phyloP scores from a whole-genome alignment of 1,140 invertebrate species.

The Polypedilum vanderplanki region DNA sequence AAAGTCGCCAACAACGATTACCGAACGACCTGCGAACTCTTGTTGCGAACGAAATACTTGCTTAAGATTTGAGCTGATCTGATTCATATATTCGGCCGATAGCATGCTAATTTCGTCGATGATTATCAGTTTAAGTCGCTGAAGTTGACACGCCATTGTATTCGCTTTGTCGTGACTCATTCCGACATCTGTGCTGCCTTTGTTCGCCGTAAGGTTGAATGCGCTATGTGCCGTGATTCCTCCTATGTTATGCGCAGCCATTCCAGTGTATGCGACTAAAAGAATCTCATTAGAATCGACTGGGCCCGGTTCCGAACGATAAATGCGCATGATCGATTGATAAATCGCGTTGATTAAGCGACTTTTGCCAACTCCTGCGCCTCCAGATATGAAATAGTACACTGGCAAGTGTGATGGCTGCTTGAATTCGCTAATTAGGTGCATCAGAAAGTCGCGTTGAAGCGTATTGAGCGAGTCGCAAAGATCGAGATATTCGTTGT shows the following conservation, averaged over 20 bases:
- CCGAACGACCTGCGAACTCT: slow-evolving; percentile 36
- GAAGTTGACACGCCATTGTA: slow-evolving; percentile 30
- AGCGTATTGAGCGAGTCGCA: too few species aligned
- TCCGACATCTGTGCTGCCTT: background rate
- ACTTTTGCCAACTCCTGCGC: background rate
- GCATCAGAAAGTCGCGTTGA: background rate
- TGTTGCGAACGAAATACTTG: slow-evolving; percentile 36
- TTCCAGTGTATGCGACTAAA: background rate
- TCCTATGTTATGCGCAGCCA: background rate
- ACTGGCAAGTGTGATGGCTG: background rate
- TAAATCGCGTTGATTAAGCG: background rate
- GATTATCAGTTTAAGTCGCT: slow-evolving; percentile 36
- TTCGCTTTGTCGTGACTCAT: background rate
- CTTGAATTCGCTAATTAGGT: background rate
- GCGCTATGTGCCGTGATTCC: background rate
- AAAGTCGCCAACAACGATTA: too few species aligned
- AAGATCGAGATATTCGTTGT: background rate
- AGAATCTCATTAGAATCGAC: background rate
- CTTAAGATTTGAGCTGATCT: slow-evolving; percentile 36
- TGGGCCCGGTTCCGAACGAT: background rate
- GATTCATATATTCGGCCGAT: slow-evolving; percentile 33
- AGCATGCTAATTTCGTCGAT: slow-evolving; percentile 43
- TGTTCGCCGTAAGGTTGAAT: background rate
- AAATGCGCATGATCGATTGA: background rate
- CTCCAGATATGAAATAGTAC: background rate